Evolutionary conservation across 2,797 vertebrate species (phyloP), one percentile per base, ranked within the genome.

Genomic region (Novumbra hubbsi): DNA sequence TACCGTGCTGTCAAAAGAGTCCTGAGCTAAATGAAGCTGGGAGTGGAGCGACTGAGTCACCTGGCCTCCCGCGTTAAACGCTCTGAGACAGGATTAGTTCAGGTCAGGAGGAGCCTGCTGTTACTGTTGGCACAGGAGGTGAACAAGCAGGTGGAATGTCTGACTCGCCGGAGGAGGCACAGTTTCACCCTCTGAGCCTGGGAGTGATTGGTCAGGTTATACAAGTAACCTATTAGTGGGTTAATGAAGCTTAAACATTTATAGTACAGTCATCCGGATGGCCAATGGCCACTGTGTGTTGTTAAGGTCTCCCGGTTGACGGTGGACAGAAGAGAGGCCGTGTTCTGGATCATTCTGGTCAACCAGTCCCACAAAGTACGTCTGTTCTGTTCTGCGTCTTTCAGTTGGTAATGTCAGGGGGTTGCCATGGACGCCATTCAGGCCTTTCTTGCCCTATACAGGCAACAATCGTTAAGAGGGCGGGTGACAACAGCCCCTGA

Each of bases 21-120:
- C 30, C 64, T 66, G 64, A 41, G 30, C 30, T 70, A 52, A 70
- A 17, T 50, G 65, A 52, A 70, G 63, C 68, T 64, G 14, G 24
- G 8, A 70, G 68, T 52, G 34, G 73, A 69, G 34, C n/a, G 11
- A 45, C 30, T 74, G 73, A 69, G 34, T 74, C 66, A 74, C 52
- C 66, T 74, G 41, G n/a, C 21, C 3, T 21, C 55, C 14, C 3
- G 55, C 24, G 55, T 60, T 60, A 60, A 27, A 27, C 19, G 73
- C 34, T 57, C 66, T 34, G 38, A 27, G 41, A 38, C 55, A 16
- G 65, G 32, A 68, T 74, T 68, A 68, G 52, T 65, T 68, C 48
- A 64, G 65, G 45, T 19, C 63, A 67, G 64, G 63, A 19, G 52
- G 27, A 21, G 28, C 24, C 27, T 16, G 62, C 62, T 64, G 55